A percentile compares a stretch with the other conserved stretches of the same genome.
These are phyloP conservation scores for Diachasmimorpha longicaudata DNA, from an alignment of 1,140 invertebrate species.

Conservation along the genomic window DNA sequence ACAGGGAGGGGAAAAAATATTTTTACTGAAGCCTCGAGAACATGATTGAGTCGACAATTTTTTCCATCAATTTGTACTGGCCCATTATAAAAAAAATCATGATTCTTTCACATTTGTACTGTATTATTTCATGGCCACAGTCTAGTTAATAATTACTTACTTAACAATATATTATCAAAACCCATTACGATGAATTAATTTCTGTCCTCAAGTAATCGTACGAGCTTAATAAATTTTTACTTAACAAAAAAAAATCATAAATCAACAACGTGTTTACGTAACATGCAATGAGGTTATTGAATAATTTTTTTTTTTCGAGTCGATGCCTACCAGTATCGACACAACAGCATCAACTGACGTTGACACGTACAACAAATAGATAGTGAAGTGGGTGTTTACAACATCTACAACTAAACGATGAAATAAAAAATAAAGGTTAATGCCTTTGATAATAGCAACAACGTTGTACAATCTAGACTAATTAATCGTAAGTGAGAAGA, in stretches of 20 bases:
- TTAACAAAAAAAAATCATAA: slow-evolving; percentile 51
- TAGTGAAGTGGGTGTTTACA: not conserved
- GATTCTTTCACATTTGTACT: slow-evolving; percentile 30
- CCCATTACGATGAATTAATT: not conserved
- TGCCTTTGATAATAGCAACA: not conserved
- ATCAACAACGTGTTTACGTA: slow-evolving; percentile 58
- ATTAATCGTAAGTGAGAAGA: not conserved
- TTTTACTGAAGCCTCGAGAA: slow-evolving; percentile 4
- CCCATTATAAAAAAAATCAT: slow-evolving; percentile 27
- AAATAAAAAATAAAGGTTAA: not conserved
- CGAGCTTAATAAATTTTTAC: not conserved
- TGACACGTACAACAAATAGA: not conserved
- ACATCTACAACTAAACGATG: not conserved
- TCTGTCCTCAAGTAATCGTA: not conserved
- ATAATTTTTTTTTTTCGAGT: too few species aligned
- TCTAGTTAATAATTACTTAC: slow-evolving; percentile 1
- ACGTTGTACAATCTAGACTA: not conserved
- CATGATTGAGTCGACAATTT: slow-evolving; percentile 8
- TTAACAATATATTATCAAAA: slow-evolving; percentile 11
- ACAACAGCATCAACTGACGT: too few species aligned
- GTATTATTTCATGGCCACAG: slow-evolving; percentile 21
- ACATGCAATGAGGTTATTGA: slow-evolving; percentile 55
- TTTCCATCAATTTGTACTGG: slow-evolving; percentile 17
- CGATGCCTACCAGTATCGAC: too few species aligned
- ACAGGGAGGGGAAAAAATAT: not conserved